Base-by-base conservation (phyloP, 2,113 vertebrate species). In the Cynoglossus semilaevis region DNA sequence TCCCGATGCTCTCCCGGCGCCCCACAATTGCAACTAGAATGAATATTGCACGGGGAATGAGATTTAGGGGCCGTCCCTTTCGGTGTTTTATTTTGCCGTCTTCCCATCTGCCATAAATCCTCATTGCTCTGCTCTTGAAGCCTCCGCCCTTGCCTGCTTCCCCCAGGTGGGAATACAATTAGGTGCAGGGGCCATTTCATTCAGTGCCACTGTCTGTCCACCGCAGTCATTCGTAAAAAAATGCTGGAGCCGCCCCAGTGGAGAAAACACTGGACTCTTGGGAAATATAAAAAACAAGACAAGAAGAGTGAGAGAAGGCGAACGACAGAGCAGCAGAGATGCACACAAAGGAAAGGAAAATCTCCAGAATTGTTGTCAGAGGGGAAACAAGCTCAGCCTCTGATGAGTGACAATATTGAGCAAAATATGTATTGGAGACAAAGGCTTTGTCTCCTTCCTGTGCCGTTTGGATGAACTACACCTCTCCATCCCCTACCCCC, bases 361-460 rank as follows among this genome's bases (percentile, higher is more conserved):
- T 64, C 65, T 69, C 58, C 51, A 74, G 80, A 85, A 82, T 71
- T 86, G 72, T 76, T 86, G 85, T 90, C 85, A 81, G 67, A 78
- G 76, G 74, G 84, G 79, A 81, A 67, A 73, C 72, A 79, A 87
- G 85, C 73, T 74, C 71, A 68, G 83, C 74, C 82, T 85, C 73
- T 81, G 79, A 88, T 87, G 83, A 89, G 85, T 89, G 89, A 88
- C 90, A 89, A 83, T 80, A 79, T 70, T 83, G 80, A 83, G 79
- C 81, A 88, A 89, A 90, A 91, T 90, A 90, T 90, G 88, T 91
- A 90, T 89, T 72, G 78, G 70, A 90, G 88, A 91, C 89, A 91
- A 91, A 91, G 88, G 69, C 89, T 89, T 90, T 91, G 88, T 92
- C 90, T 90, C 86, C 86, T 91, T 91, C 80, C 85, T 87, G 84